Base-by-base conservation (phyloP, 2,113 vertebrate genomes). In the Arizona elegans region DNA sequence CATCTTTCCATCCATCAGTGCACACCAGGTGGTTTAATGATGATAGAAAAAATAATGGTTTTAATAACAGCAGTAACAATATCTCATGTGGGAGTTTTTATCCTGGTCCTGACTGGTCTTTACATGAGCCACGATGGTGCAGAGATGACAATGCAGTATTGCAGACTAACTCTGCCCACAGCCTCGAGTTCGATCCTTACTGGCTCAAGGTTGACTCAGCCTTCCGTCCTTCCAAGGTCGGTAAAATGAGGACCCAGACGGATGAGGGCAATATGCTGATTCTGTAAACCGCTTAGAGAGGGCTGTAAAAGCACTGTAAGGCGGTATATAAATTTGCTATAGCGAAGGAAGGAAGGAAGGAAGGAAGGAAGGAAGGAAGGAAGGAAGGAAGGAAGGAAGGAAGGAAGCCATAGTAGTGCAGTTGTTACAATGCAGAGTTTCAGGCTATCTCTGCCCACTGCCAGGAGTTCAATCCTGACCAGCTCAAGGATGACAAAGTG, bases 141-240 rank as follows among this genome's bases (percentile, higher is more conserved):
- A 70, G 4, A 13, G 26, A 13, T n/a, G 3, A n/a, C 12, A 70
- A 5, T 70, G 62, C 29, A 59, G 58, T 24, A 9, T 59, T 24
- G 21, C 58, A 59, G 21, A 21, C 21, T 24, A 9, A 23, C 23
- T 59, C 58, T 59, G 1, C 53, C 29, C 11, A 65, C 26, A 5
- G 62, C 23, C 62, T 5, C 4, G 26, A 13, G 29, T n/a, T n/a
- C 1, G 4, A 65, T 65, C 11, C 29, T 65, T 1, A 65, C 26
- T 5, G 5, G 62, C 62, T n/a, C 29, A 65, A 65, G 3, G 3
- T 62, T 62, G 59, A 26, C 5, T 50, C 47, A 50, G 47, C 47
- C 47, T 65, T 65, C 29, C 0, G 1, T 65, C 62, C 26, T 65
- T n/a, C 62, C 11, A 0, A 65, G 29, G 3, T n/a, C 0, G 4